These are phyloP conservation scores for Prunella fulvescens DNA, from an alignment of 2,113 vertebrate species.

Conservation along the genomic window DNA sequence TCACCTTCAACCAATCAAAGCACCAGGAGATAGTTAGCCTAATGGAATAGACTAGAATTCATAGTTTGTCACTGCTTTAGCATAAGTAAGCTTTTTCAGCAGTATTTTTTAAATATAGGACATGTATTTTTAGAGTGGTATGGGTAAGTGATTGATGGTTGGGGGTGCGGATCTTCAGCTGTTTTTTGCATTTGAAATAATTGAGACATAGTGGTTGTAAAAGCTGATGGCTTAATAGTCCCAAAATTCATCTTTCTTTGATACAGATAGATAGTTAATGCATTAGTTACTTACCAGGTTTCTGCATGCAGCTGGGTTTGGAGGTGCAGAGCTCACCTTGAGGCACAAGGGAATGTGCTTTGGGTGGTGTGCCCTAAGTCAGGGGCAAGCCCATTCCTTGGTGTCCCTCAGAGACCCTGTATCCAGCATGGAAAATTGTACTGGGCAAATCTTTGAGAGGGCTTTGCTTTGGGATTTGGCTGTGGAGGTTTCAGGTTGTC, in stretches of 20 bases:
- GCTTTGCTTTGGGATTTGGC: not conserved
- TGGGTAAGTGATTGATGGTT: not conserved
- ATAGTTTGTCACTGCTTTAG: not conserved
- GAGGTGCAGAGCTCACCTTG: not conserved
- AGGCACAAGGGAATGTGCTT: fast-evolving
- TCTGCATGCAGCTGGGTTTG: not conserved
- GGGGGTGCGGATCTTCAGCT: not conserved
- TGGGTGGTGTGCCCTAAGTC: not conserved
- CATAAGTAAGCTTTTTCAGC: not conserved
- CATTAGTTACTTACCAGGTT: not conserved
- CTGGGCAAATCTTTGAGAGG: not conserved
- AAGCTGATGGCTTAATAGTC: not conserved
- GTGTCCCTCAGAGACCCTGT: not conserved
- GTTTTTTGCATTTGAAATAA: not conserved
- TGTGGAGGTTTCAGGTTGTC: not conserved
- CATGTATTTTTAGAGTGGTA: not conserved
- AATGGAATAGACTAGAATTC: not conserved
- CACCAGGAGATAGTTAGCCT: not conserved
- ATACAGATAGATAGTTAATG: not conserved
- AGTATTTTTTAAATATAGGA: not conserved
- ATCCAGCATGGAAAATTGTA: fast-evolving
- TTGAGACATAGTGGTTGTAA: not conserved
- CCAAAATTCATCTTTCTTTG: not conserved
- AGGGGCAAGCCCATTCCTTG: fast-evolving
- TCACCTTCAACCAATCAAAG: not conserved